Base-by-base conservation (phyloP, 1,140 invertebrate genomes). In the Pseudomyrmex cubaensis region DNA sequence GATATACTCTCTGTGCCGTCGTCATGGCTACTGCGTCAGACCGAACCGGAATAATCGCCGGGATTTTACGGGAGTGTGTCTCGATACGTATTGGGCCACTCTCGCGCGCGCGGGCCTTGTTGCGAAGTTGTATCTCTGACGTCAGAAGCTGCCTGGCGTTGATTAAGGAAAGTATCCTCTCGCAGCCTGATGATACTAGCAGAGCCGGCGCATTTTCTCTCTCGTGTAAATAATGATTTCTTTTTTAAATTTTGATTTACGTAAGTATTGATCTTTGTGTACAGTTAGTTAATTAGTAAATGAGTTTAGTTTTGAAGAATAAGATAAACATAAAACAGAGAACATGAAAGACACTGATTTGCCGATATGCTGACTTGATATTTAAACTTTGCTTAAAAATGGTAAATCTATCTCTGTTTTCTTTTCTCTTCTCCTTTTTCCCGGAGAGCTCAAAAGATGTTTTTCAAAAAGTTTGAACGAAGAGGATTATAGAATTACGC, bases 1-100 rank as follows among this genome's bases (percentile, higher is more conserved):
- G 80, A 83, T 83, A 62, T 72, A 87, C 63, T 35, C 35, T 35
- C 5, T 91, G 90, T 91, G 90, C 90, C 90, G 90, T 91, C 70
- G 83, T 66, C 89, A 91, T 91, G 90, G 62, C 82, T 87, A 91
- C 89, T 54, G 2, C 20, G 62, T 82, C 52, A 76, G 54, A 69
- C 72, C 72, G 85, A 75, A 86, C 69, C 12, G 44, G 22, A 70
- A 66, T 90, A 87, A 91, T 91, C 88, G 66, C 73, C 57, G 22
- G 83, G 59, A 74, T 83, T 86, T 90, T 77, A 67, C 35, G 73
- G 67, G 72, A 87, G 20, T 89, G 87, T 87, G 82, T 84, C 44
- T 62, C 25, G 35, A 63, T 57, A 70, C 61, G 73, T 87, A 87
- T 87, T 86, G 66, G 80, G 85, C 86, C 75, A 88, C 83, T 82